phyloP scores from a whole-genome alignment of 1,140 invertebrate species.

The Drosophila yakuba region DNA sequence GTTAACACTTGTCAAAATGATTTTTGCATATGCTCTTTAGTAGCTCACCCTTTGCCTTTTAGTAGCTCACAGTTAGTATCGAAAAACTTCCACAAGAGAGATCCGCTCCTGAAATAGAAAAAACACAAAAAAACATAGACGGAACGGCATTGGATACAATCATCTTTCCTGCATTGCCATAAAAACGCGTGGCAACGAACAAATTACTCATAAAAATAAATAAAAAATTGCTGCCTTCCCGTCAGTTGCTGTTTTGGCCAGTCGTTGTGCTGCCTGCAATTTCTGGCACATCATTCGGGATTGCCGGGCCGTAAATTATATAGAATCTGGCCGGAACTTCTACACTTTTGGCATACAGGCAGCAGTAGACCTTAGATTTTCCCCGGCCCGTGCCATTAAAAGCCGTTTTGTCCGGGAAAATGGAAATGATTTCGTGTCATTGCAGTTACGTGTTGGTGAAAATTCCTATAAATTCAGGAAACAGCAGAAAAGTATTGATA shows the following conservation, averaged over 20 bases:
- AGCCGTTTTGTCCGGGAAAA: slow-evolving; percentile 53
- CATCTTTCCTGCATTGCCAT: slow-evolving; percentile 69
- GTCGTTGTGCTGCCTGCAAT: slow-evolving; percentile 45
- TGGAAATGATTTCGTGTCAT: slow-evolving; percentile 73
- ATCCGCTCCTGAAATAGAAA: slow-evolving; percentile 18
- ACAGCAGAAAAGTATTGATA: neutral
- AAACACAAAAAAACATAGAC: slow-evolving; percentile 34
- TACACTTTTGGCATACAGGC: slow-evolving; percentile 26
- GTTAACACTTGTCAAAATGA: neutral
- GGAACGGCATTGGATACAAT: slow-evolving; percentile 55
- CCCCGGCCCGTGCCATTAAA: slow-evolving; percentile 40
- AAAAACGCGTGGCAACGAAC: slow-evolving; percentile 73
- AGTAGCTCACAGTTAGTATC: neutral
- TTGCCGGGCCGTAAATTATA: slow-evolving; percentile 68
- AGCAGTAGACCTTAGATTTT: slow-evolving; percentile 11
- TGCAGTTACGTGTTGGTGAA: slow-evolving; percentile 70
- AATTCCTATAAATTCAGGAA: slow-evolving; percentile 24
- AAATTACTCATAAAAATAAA: slow-evolving; percentile 76
- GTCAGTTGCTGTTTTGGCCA: slow-evolving; percentile 8
- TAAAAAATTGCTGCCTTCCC: slow-evolving; percentile 64
- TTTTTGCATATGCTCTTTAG: too few species aligned
- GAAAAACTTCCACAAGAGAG: neutral
- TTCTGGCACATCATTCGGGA: slow-evolving; percentile 72
- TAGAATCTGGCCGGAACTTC: slow-evolving; percentile 51
- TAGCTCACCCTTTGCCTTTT: too few species aligned